Evolutionary conservation across 2,113 vertebrate species (phyloP), one percentile per base, ranked within the genome.

Genomic region (Raphicerus campestris): DNA sequence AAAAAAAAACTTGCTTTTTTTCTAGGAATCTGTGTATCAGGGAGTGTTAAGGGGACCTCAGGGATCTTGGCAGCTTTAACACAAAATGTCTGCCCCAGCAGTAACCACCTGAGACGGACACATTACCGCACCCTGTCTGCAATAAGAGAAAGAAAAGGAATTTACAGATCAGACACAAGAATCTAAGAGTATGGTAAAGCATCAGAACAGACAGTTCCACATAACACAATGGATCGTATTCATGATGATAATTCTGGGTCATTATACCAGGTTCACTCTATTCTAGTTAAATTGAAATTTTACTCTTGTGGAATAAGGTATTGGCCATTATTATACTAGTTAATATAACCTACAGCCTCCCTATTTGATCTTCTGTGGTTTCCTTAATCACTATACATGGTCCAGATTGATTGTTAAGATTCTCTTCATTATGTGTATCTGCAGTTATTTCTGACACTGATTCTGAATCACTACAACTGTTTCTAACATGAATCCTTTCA

Each of bases 401-500:
- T 42, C 45, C 6, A 9, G 26, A 8, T 56, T 47, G 17, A 17
- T 19, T 20, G 30, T 78, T 81, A 26, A 35, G 11, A 42, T 84
- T 75, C 28, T 39, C 42, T 47, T 83, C 83, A n/a, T 26, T n/a
- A 15, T 39, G 24, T 3, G 0, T 19, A 24, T n/a, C 84, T 88
- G 39, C 24, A 28, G 56, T 28, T 53, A 47, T 75, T 60, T 94
- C 73, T 87, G 55, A 60, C 30, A 60, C 51, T 30, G 10, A 14
- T 47, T 89, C 24, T 58, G 47, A 96, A 89, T 58, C n/a, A 26
- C 66, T 56, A 22, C 2, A n/a, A 24, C 58, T 19, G 26, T 70
- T 95, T 60, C 58, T 86, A 30, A 24, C 26, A 19, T 63, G 81
- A 93, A 77, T 87, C 83, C 47, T 75, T 63, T 85, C 63, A 70